Conservation (phyloP, 2,888 invertebrate genomes). For the Melanostoma mellinum region DNA sequence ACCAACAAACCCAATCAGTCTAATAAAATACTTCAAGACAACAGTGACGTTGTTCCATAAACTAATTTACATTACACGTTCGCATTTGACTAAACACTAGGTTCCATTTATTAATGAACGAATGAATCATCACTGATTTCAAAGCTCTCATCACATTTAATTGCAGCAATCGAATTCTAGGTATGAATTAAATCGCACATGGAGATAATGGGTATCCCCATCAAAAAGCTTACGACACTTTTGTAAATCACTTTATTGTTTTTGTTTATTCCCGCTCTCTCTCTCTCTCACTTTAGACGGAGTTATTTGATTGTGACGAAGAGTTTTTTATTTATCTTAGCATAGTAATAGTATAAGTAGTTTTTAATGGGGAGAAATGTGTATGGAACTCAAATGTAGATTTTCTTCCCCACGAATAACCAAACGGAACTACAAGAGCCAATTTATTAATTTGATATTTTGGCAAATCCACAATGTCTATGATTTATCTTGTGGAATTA, state of each 20-base stretch:
- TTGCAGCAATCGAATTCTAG: constrained; percentile 6
- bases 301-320: no score
- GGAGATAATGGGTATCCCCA: constrained; percentile 19
- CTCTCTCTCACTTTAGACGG: not conserved
- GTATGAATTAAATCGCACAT: constrained; percentile 20
- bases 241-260: constrained; percentile 6
- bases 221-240: constrained; percentile 21
- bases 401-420: no score
- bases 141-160: constrained; percentile 7
- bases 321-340: no score
- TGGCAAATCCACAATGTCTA: no score
- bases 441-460: no score
- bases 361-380: no score
- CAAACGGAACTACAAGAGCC: no score
- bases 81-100: not conserved
- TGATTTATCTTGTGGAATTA: no score
- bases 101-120: not conserved
- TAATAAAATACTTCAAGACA: not conserved
- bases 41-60: constrained; percentile 5
- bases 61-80: not conserved
- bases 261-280: not conserved
- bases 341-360: no score
- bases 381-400: no score
- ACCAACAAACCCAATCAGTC: constrained; percentile 17
- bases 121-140: constrained; percentile 11